These are phyloP conservation scores for Anniella stebbinsi DNA, from an alignment of 2,797 vertebrate species.

Conservation along the genomic window DNA sequence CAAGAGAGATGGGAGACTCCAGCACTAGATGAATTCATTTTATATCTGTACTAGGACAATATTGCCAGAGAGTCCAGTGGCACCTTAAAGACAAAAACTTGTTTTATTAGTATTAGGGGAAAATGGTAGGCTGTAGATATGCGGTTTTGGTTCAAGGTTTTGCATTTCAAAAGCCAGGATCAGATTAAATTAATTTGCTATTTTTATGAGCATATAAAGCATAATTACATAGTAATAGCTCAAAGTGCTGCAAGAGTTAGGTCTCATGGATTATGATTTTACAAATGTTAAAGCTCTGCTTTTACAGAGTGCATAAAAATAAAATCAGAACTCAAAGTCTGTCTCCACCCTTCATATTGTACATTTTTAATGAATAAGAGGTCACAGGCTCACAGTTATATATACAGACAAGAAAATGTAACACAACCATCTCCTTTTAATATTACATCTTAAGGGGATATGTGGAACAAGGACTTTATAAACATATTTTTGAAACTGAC, in stretches of 20 bases:
- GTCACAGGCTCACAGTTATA: not conserved
- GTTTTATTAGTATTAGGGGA: not conserved
- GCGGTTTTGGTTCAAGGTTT: constrained; percentile 26
- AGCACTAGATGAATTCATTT: no score
- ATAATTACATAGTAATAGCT: constrained; percentile 19
- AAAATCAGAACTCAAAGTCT: not conserved
- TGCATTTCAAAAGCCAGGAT: constrained; percentile 34
- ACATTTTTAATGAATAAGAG: not conserved
- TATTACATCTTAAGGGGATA: not conserved
- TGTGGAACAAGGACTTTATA: constrained; percentile 13
- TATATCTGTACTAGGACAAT: no score
- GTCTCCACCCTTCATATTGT: not conserved
- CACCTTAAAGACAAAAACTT: no score
- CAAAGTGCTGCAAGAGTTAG: not conserved
- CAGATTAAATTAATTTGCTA: constrained; percentile 53
- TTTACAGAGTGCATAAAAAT: not conserved
- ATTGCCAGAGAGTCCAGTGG: no score
- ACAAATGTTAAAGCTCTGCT: not conserved
- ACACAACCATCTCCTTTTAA: not conserved
- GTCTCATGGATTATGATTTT: not conserved
- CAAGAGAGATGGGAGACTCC: no score
- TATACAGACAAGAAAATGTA: not conserved
- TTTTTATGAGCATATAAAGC: constrained; percentile 42
- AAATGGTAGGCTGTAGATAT: not conserved
- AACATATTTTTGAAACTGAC: constrained; percentile 36